Conservation (phyloP, 2,888 invertebrate species). For the Yponomeuta plumbellus region DNA sequence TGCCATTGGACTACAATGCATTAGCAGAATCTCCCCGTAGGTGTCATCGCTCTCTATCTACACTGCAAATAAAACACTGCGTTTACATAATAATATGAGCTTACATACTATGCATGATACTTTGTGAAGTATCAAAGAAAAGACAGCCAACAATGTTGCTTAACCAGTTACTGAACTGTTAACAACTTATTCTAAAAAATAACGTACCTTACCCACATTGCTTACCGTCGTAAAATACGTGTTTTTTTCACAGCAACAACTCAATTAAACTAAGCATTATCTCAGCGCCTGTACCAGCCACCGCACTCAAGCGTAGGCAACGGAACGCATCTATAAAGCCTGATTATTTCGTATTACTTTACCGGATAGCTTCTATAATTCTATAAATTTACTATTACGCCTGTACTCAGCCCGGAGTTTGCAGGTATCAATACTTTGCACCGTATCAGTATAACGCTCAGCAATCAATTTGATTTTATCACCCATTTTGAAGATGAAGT, state of each 20-base stretch:
- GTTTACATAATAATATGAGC: too few species aligned
- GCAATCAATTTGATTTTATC: too few species aligned
- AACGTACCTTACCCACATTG: neutral
- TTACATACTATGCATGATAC: too few species aligned
- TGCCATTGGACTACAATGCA: too few species aligned
- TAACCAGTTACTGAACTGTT: too few species aligned
- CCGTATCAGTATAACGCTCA: neutral
- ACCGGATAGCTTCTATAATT: conserved; percentile 30
- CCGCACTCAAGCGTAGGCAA: conserved; percentile 9
- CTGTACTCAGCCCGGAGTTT: conserved; percentile 13
- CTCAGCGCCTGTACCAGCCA: neutral
- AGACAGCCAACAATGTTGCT: too few species aligned
- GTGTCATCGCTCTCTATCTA: too few species aligned
- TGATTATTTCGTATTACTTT: conserved; percentile 41
- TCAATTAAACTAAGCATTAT: neutral
- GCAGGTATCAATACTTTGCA: neutral
- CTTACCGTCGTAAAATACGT: neutral
- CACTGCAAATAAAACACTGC: too few species aligned
- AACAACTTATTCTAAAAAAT: too few species aligned
- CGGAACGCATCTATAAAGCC: conserved; percentile 25
- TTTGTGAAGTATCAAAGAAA: too few species aligned
- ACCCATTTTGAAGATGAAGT: too few species aligned
- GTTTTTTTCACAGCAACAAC: neutral
- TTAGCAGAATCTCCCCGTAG: too few species aligned
- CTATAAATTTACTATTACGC: conserved; percentile 25